A percentile compares a stretch with the other conserved stretches of the same genome.
These are phyloP conservation scores for Bryconaethiops microstoma DNA, from an alignment of 2,797 vertebrate genomes.

Conservation along the genomic window DNA sequence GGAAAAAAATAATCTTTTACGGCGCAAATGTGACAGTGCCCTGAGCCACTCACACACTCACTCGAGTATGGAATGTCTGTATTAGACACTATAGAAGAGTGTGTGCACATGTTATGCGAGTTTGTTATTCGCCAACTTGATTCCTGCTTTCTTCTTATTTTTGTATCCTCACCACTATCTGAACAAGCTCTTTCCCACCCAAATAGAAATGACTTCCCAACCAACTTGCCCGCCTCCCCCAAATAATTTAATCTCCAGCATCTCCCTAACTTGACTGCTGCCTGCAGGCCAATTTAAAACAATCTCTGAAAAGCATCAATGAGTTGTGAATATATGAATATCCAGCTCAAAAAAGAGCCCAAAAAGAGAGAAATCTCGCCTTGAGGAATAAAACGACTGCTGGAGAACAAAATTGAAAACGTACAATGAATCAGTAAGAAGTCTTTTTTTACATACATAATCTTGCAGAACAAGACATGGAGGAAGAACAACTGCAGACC, in stretches of 20 bases:
- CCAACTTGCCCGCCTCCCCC: slow-evolving; percentile 55
- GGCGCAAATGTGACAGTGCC: slow-evolving; percentile 5
- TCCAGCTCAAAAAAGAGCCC: slow-evolving; percentile 15
- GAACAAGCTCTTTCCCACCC: slow-evolving; percentile 40
- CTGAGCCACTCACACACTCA: slow-evolving; percentile 31
- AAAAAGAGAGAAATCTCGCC: slow-evolving; percentile 16
- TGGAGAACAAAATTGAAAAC: slow-evolving; percentile 33
- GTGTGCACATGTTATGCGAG: neutral
- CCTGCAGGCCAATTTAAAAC: slow-evolving; percentile 71
- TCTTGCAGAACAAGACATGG: neutral
- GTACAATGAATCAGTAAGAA: slow-evolving; percentile 11
- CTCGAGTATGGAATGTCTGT: neutral
- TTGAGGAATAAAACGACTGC: slow-evolving; percentile 17
- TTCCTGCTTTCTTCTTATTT: neutral
- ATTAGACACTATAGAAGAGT: slow-evolving; percentile 9
- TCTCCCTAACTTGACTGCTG: slow-evolving; percentile 56
- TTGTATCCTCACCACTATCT: slow-evolving; percentile 46
- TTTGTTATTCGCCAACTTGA: neutral
- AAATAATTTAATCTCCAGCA: slow-evolving; percentile 73
- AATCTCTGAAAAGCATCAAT: slow-evolving; percentile 69
- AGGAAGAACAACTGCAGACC: slow-evolving; percentile 11
- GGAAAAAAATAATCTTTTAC: slow-evolving; percentile 43
- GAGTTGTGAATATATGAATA: slow-evolving; percentile 72
- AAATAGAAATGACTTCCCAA: slow-evolving; percentile 34
- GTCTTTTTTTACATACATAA: neutral